A percentile compares a stretch with the other conserved stretches of the same genome.
These are phyloP conservation scores for Drosophila quadrilineata DNA, from an alignment of 1,140 invertebrate species.

Conservation along the genomic window DNA sequence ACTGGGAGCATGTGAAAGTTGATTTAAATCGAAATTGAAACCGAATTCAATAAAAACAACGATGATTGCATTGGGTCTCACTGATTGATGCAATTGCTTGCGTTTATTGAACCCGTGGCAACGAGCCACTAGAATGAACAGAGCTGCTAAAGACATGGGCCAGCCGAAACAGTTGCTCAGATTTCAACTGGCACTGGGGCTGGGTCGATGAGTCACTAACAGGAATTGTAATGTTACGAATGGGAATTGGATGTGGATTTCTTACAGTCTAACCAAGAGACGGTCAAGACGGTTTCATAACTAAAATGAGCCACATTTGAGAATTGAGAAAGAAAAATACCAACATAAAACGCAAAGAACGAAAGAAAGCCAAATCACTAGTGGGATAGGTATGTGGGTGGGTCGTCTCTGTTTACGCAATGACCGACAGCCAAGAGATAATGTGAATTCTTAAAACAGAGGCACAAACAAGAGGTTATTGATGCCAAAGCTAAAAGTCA, in stretches of 20 bases:
- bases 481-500: constrained; percentile 50
- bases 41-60: no score
- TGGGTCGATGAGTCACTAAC: constrained; percentile 64
- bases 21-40: no score
- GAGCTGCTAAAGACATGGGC: no score
- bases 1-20: no score
- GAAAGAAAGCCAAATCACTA: neutral
- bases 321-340: constrained; percentile 47
- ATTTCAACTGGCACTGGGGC: constrained; percentile 10
- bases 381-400: neutral
- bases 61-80: no score
- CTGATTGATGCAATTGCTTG: no score
- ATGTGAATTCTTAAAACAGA: constrained; percentile 15
- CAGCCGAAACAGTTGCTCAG: no score
- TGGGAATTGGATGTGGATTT: constrained; percentile 47
- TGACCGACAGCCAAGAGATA: constrained; percentile 5
- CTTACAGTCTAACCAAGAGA: no score
- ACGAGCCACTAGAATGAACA: no score
- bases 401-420: constrained; percentile 18
- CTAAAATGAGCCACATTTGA: no score
- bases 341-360: constrained; percentile 22
- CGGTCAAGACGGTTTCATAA: no score
- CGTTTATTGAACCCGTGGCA: no score
- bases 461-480: constrained; percentile 37
- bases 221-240: constrained; percentile 54